Conservation (phyloP, 2,113 vertebrate species). For the Myotis brandtii region DNA sequence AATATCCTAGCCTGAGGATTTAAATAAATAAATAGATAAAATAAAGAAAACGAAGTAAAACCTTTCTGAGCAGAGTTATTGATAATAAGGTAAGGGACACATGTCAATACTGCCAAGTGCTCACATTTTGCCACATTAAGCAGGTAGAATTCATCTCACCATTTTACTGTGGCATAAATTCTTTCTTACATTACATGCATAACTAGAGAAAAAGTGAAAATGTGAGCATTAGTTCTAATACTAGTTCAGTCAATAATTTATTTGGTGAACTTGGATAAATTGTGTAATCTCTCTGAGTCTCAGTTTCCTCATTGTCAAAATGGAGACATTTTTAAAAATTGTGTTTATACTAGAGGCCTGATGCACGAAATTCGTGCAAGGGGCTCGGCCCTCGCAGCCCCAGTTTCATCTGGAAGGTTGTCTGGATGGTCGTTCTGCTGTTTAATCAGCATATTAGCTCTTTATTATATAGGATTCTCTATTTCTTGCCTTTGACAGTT, state of each 20-base stretch:
- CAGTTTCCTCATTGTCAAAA: not conserved
- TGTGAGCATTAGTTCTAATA: not conserved
- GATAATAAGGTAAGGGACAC: not conserved
- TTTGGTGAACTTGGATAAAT: not conserved
- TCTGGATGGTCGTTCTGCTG: too few relatives aligned
- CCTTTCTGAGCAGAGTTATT: not conserved
- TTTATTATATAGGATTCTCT: not conserved
- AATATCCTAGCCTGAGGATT: too few relatives aligned
- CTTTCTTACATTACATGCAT: not conserved
- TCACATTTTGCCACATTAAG: not conserved
- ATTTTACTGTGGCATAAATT: not conserved
- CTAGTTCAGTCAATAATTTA: not conserved
- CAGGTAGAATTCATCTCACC: not conserved
- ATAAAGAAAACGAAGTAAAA: not conserved
- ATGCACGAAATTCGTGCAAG: too few relatives aligned
- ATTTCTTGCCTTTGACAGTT: not conserved
- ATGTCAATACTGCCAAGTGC: not conserved
- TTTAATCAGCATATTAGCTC: too few relatives aligned
- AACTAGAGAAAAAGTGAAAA: not conserved
- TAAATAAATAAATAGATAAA: too few relatives aligned
- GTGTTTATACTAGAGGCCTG: not conserved
- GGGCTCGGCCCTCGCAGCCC: too few relatives aligned
- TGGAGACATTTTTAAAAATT: not conserved
- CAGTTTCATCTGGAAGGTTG: too few relatives aligned
- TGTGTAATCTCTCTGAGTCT: not conserved